Base-by-base conservation (phyloP, 1,140 invertebrate species). In the Drosophila takahashii region DNA sequence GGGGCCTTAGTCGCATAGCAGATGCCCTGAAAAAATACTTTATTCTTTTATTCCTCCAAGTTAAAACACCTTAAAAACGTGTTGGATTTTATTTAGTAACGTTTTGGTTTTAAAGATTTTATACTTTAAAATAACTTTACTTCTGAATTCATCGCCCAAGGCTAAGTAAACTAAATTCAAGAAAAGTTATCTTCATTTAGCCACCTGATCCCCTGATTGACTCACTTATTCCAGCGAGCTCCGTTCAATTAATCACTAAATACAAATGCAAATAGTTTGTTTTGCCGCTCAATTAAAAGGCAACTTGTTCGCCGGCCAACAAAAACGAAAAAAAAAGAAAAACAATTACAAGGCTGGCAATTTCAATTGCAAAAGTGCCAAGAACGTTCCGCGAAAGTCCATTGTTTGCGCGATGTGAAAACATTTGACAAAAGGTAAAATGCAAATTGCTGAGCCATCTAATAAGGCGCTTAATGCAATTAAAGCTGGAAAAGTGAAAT, bases 401-500 rank as follows among this genome's bases (percentile, higher is more conserved):
- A 51, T 67, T 67, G 41, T 69, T 70, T 69, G 6, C 32, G 66
- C 39, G 41, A 54, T 53, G 41, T 54, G 27, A 69, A 70, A 70
- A 52, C 62, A 75, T 69, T 78, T 83, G 79, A 79, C 75, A 76
- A 72, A 81, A 83, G 60, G 48, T 62, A 67, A 64, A 64, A 60
- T 75, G 76, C 59, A 83, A 83, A 83, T 84, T 84, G 80, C 80
- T 84, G 64, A 71, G 75, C 47, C 71, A 84, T 76, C 80, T 84
- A 84, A 75, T 84, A 83, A 83, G 76, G 51, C 76, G 76, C 75
- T 84, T 84, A 84, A 79, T 71, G 80, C 80, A 84, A 79, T 84
- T 79, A 79, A 72, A 52, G 37, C 51, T 32, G 54, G 9, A 41
- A 34, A 62, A 44, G 18, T 22, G 37, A 22, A 36, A 1, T 32